phyloP scores from a whole-genome alignment of 2,888 invertebrate species.

The Spisula subtruncata region DNA sequence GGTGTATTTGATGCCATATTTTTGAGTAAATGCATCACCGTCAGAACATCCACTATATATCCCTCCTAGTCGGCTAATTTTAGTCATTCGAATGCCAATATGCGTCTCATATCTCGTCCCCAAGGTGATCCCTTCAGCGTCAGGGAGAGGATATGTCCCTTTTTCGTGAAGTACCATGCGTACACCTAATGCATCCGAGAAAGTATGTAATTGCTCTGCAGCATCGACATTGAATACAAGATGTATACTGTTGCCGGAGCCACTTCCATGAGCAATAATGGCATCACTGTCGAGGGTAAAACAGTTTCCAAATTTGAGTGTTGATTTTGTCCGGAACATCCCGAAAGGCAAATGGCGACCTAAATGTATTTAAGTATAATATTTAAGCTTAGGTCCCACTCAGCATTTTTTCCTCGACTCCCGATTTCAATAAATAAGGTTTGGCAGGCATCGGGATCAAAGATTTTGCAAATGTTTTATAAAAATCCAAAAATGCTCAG shows the following conservation, averaged over 20 bases:
- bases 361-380: not conserved
- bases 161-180: no score
- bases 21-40: slow-evolving; percentile 12
- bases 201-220: not conserved
- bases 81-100: slow-evolving; percentile 25
- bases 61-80: slow-evolving; percentile 19
- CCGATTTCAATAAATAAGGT: no score
- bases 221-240: slow-evolving; percentile 25
- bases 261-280: slow-evolving; percentile 18
- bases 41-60: slow-evolving; percentile 33
- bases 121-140: slow-evolving; percentile 21
- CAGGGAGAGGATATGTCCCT: no score
- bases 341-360: no score
- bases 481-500: no score
- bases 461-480: no score
- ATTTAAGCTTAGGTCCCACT: no score
- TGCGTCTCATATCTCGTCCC: no score
- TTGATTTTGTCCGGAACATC: no score
- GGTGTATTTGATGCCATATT: slow-evolving; percentile 17
- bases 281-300: not conserved
- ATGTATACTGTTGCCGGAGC: not conserved
- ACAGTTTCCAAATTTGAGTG: not conserved
- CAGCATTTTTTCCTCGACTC: no score
- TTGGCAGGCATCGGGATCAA: no score
- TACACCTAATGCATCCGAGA: slow-evolving; percentile 13